Base-by-base conservation (phyloP, 2,888 invertebrate species). In the Caenorhabditis macrosperma region DNA sequence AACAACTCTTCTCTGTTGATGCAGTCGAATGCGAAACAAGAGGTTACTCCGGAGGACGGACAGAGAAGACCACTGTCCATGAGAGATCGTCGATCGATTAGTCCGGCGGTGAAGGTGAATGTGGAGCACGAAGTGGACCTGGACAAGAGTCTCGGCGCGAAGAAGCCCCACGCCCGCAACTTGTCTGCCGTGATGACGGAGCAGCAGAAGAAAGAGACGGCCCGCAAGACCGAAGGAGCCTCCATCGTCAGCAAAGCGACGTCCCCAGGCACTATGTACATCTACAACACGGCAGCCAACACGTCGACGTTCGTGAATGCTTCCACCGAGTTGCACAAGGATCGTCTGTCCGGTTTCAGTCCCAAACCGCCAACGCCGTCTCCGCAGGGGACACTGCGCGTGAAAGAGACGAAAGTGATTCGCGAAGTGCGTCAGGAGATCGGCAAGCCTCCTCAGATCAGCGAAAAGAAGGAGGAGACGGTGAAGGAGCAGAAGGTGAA, bases 341-440 rank as follows among this genome's bases (percentile, higher is more conserved):
- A 46, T 33, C 55, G 57, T 48, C 15, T 50, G 5, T 54, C 61
- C 26, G 38, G 46, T 9, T 1, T 46, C 20, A 30, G 33, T 17
- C 46, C 38, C 12, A 38, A 28, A 35, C 30, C 54, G 15, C 26
- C 44, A 1, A 48, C 50, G 10, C 9, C 38, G 15, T 76, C 76
- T 28, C 67, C 75, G 28, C 33, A 60, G 15, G 74, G 74, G 20
- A 74, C 57, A 44, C 48, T 60, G n/a, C 60, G 78, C 26, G 55
- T 78, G 4, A 78, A 74, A n/a, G 78, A 78, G 57, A 78, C 78
- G 12, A 78, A 78, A 61, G 74, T 78, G 54, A 78, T 38, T 48
- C 72, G 78, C n/a, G 78, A 78, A 46, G 63, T 78, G 12, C 72
- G 72, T 24, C 54, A 78, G 41, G 63, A 67, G 26, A 30, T 54